Evolutionary conservation across 2,888 invertebrate species (phyloP).

Genomic region (Lycia hirtaria): DNA sequence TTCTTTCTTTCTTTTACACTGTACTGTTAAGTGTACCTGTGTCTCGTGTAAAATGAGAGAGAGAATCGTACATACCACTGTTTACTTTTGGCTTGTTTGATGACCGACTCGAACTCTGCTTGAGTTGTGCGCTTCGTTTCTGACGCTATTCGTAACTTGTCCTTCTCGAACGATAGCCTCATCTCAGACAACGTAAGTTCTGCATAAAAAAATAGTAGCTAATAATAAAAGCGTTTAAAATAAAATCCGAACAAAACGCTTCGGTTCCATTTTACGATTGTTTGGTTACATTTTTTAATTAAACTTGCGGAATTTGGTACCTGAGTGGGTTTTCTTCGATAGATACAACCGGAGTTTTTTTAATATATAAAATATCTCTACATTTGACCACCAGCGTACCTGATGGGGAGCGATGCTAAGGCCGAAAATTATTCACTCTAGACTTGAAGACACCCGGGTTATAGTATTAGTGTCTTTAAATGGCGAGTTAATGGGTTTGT

Average conservation of each 20-base stretch:
- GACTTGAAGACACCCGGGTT: no score
- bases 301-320: no score
- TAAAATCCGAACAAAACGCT: not conserved
- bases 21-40: not conserved
- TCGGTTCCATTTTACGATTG: no score
- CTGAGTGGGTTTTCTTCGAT: no score
- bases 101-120: constrained; percentile 88
- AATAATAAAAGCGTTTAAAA: not conserved
- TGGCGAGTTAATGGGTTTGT: no score
- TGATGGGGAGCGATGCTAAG: no score
- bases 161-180: constrained; percentile 88
- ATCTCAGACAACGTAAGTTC: constrained; percentile 89
- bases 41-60: not conserved
- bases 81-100: constrained; percentile 93
- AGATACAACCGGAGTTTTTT: no score
- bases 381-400: no score
- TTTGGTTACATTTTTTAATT: no score
- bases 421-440: no score
- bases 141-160: constrained; percentile 87
- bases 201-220: constrained; percentile 53
- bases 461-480: no score
- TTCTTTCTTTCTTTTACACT: not conserved
- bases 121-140: constrained; percentile 89
- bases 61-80: constrained; percentile 88
- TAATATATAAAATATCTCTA: no score